Evolutionary conservation across 2,113 vertebrate species (phyloP).

Genomic region (Menura novaehollandiae): DNA sequence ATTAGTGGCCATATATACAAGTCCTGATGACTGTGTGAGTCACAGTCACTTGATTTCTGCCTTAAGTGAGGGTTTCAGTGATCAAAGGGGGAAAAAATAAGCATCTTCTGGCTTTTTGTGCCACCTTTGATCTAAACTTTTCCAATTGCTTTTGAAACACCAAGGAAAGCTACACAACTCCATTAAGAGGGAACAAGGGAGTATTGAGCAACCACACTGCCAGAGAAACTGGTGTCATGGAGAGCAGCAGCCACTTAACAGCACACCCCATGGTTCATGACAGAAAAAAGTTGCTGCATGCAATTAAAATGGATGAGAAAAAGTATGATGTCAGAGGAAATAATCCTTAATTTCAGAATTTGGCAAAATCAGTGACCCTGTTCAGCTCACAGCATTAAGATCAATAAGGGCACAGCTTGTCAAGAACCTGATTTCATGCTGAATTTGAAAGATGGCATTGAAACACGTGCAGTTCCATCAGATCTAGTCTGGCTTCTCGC

Average conservation of each 20-base stretch:
- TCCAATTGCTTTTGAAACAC: not conserved
- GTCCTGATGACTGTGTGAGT: not conserved
- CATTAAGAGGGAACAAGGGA: not conserved
- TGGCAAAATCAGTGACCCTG: not conserved
- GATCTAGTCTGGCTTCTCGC: not conserved
- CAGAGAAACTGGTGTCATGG: not conserved
- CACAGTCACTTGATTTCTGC: slow-evolving; percentile 6
- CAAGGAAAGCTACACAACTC: not conserved
- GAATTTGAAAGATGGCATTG: not conserved
- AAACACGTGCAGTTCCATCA: not conserved
- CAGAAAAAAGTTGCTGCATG: not conserved
- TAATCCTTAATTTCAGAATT: not conserved
- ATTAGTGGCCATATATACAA: not conserved
- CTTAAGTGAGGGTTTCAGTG: not conserved
- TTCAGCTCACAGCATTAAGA: not conserved
- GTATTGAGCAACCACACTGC: not conserved
- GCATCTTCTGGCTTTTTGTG: not conserved
- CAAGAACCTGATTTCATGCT: not conserved
- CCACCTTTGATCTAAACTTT: not conserved
- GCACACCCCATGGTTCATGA: not conserved
- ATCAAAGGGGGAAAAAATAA: not conserved
- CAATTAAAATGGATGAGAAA: not conserved
- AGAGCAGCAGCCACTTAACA: not conserved
- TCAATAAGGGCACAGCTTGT: not conserved
- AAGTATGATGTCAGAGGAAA: not conserved